Evolutionary conservation across 2,797 vertebrate species (phyloP).

Genomic region (Enteromius fasciolatus): DNA sequence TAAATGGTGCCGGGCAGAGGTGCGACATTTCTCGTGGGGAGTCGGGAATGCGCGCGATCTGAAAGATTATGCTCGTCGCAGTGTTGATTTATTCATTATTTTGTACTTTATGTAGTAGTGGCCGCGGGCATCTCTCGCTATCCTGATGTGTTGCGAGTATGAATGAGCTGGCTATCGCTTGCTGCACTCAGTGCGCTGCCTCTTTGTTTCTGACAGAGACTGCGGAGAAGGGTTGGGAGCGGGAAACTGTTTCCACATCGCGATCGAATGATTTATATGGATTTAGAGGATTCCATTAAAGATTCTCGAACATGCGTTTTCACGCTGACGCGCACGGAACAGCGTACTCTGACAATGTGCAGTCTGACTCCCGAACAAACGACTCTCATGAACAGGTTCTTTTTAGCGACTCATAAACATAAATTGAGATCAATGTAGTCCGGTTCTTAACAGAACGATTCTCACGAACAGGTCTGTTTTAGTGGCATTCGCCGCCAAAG

Average conservation of each 20-base stretch:
- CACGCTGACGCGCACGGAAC: background rate
- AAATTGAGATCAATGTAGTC: background rate
- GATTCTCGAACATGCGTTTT: background rate
- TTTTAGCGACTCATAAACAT: background rate
- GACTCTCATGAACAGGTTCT: constrained; percentile 4
- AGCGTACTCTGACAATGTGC: background rate
- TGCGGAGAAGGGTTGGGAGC: background rate
- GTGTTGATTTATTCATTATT: constrained; percentile 45
- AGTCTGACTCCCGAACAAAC: background rate
- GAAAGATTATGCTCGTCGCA: constrained; percentile 23
- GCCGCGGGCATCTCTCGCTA: constrained; percentile 14
- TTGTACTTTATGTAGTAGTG: constrained; percentile 26
- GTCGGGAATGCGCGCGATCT: constrained; percentile 19
- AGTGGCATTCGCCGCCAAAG: background rate
- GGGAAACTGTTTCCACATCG: background rate
- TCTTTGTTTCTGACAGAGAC: constrained; percentile 42
- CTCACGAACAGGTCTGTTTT: background rate
- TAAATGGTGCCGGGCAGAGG: constrained; percentile 45
- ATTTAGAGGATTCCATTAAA: background rate
- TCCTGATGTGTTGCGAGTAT: constrained; percentile 5
- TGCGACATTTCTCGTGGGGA: constrained; percentile 44
- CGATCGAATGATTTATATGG: background rate
- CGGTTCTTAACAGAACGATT: background rate
- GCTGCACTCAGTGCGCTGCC: constrained; percentile 9
- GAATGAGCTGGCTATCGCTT: constrained; percentile 16